Base-by-base conservation (phyloP, 2,888 invertebrate species). In the Mesochorus sp. region DNA sequence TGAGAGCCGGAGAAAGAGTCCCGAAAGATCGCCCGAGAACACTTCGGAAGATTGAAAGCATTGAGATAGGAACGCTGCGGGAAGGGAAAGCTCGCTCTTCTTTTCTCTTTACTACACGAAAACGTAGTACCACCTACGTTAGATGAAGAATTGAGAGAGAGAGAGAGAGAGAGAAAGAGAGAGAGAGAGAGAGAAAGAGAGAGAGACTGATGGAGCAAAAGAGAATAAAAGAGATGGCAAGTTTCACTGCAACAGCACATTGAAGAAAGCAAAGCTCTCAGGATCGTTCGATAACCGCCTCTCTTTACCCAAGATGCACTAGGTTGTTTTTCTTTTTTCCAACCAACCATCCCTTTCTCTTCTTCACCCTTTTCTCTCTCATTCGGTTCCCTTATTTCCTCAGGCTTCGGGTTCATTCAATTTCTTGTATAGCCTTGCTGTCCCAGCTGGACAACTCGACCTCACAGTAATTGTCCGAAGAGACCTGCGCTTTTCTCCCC, bases 11-110 rank as follows among this genome's bases (percentile, higher is more conserved):
- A 42, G 61, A 24, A 37, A 51, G 64, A 70, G 57, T 51, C 31
- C 74, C 70, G 74, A 78, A 68, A 70, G 74, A 78, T 78, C 78
- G 72, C 64, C 51, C 57, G 74, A 64, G 78, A 78, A 74, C 78
- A 74, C 78, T 78, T 78, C 74, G 70, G 59, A 59, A 78, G 78
- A 78, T 78, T 78, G 78, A 78, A 78, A 70, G 68, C 49, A 66
- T 44, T 42, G 71, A 76, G 76, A 72, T 61, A 66, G 64, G 70
- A 70, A 59, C 73, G 59, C 73, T 31, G 5, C 12, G n/a, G 24
- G n/a, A 4, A 26, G 37, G 37, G 17, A 37, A 6, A 8, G n/a
- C 42, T 49, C 47, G 47, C 14, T 44, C 55, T 39, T 64, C 68
- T 64, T 64, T 70, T 70, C 68, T 78, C 74, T 74, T 49, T 61